Evolutionary conservation across 2,113 vertebrate genomes (phyloP).

Genomic region (Alligator mississippiensis): DNA sequence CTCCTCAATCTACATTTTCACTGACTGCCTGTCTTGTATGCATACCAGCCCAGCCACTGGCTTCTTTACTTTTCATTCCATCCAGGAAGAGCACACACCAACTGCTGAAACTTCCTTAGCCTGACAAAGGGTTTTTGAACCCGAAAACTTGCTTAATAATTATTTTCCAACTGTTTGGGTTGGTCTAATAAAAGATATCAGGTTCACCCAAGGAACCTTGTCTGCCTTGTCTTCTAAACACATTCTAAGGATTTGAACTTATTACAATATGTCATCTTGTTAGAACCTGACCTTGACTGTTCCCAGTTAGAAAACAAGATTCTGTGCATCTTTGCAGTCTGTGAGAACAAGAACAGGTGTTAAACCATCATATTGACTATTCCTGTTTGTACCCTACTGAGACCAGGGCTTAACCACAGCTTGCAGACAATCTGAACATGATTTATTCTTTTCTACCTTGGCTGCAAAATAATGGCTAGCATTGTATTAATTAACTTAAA

Average conservation of each 20-base stretch:
- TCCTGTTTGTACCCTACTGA: neutral
- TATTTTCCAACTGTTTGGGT: too few species aligned
- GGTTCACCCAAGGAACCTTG: neutral
- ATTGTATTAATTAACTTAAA: neutral
- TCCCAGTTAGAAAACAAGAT: neutral
- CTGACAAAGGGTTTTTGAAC: too few species aligned
- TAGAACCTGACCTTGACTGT: neutral
- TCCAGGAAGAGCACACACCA: too few species aligned
- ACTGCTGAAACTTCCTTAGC: too few species aligned
- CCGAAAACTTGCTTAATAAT: too few species aligned
- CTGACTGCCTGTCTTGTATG: too few species aligned
- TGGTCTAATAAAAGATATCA: too few species aligned
- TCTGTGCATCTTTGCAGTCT: neutral
- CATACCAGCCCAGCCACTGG: too few species aligned
- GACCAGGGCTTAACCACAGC: neutral
- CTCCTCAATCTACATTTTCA: too few species aligned
- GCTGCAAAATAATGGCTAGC: neutral
- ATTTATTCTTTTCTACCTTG: neutral
- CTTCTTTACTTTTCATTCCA: too few species aligned
- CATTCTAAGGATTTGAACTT: slow-evolving; percentile 15
- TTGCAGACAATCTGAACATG: neutral
- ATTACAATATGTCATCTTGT: slow-evolving; percentile 1
- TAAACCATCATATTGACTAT: neutral
- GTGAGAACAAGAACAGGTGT: neutral
- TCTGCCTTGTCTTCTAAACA: neutral